These are phyloP conservation scores for Cassiopea xamachana DNA, from an alignment of 30 jellyfish, hydroid and myxozoan species.

Conservation along the genomic window DNA sequence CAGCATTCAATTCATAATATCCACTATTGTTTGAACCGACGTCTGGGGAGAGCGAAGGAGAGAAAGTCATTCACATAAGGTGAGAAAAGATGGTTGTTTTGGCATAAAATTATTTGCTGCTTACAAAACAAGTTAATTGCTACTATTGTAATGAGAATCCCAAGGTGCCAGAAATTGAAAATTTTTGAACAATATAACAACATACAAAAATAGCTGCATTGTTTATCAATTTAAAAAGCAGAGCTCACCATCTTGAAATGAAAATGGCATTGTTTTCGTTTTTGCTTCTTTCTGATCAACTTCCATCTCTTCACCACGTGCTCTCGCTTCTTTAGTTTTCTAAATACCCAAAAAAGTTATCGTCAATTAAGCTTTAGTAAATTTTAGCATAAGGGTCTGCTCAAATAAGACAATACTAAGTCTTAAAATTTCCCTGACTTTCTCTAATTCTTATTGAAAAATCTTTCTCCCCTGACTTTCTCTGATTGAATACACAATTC, in stretches of 20 bases:
- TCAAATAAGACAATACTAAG: background rate
- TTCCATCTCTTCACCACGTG: slow-evolving; percentile 69
- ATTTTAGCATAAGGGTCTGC: too few relatives aligned
- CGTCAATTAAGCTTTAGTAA: background rate
- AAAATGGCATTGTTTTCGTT: slow-evolving; percentile 61
- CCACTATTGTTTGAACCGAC: slow-evolving; percentile 94
- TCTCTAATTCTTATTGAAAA: background rate
- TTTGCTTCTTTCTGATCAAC: slow-evolving; percentile 57
- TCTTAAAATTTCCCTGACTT: background rate
- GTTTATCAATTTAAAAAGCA: too few relatives aligned
- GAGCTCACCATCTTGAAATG: slow-evolving; percentile 70
- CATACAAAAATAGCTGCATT: too few relatives aligned
- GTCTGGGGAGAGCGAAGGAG: slow-evolving; percentile 39
- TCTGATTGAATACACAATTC: too few relatives aligned
- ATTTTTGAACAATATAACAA: slow-evolving; percentile 4
- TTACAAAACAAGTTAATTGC: too few relatives aligned
- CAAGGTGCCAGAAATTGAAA: too few relatives aligned
- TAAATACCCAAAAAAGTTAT: background rate
- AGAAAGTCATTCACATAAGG: too few relatives aligned
- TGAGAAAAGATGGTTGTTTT: too few relatives aligned
- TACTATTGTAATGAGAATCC: too few relatives aligned
- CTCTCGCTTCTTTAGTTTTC: slow-evolving; percentile 42
- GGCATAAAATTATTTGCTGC: too few relatives aligned
- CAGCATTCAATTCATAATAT: slow-evolving; percentile 85
- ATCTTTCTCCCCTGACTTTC: background rate